Base-by-base conservation (phyloP, 1,140 invertebrate species). In the Mycetomoellerius zeteki region DNA sequence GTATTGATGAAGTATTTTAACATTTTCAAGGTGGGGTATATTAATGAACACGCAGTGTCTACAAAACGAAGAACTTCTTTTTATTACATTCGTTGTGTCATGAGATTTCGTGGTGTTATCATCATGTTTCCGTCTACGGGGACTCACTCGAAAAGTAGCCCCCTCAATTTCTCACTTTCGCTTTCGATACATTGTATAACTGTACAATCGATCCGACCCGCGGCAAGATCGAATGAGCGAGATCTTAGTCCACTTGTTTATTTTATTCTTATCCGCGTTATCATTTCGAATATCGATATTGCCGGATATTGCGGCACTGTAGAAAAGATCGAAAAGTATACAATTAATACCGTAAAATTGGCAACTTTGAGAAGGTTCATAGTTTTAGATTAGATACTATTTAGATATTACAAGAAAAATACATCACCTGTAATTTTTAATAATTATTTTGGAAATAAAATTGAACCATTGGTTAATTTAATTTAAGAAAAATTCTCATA, bases 11-110 rank as follows among this genome's bases (percentile, higher is more conserved):
- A 6, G 33, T 43, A 50, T 64, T 62, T 30, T 37, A 50, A 67
- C n/a, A 54, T 16, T 69, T 80, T 69, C 2, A 54, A 16, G 47
- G 19, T 19, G 1, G n/a, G 62, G 30, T 75, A 16, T 75, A 75
- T 76, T 30, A 86, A 87, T 47, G 5, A 58, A 60, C 43, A 52
- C 10, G 14, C 33, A 27, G 60, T 65, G 14, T 90, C 56, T 92
- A 92, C 50, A 92, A 91, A 91, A 92, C 87, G 85, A 91, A 91
- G 75, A 92, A 92, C 89, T 90, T 90, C 54, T 85, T 86, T 90
- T 93, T 93, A 93, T 93, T 93, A 91, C 84, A 92, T 93, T 93
- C 92, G 93, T 93, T 93, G 93, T 93, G 89, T 88, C 86, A 84
- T 80, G 82, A 90, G 81, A 90, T 87, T 86, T 77, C 3, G 37